These are phyloP conservation scores for Drosophila neotestacea DNA, from an alignment of 2,888 invertebrate species.

Conservation along the genomic window DNA sequence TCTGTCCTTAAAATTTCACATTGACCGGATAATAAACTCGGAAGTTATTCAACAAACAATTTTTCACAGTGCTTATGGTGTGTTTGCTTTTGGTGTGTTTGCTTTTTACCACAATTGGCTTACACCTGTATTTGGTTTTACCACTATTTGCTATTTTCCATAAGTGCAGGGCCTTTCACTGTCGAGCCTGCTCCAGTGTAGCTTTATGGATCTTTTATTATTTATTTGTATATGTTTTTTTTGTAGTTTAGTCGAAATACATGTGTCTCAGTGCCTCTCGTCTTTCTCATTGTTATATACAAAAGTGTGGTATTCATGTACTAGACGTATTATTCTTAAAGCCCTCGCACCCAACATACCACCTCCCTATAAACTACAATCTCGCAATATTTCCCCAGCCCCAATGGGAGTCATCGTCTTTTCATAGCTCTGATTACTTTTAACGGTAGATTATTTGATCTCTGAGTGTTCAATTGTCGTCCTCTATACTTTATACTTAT, in stretches of 20 bases:
- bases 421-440: constrained; percentile 29
- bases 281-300: constrained; percentile 44
- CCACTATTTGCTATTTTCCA: too few species aligned
- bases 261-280: constrained; percentile 50
- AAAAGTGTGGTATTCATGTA: constrained; percentile 29
- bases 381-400: constrained; percentile 1
- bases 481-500: not conserved
- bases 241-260: constrained; percentile 42
- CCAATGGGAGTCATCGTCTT: constrained; percentile 21
- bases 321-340: constrained; percentile 5
- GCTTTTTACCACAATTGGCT: too few species aligned
- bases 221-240: not conserved
- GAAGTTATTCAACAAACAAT: too few species aligned
- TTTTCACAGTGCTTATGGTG: too few species aligned
- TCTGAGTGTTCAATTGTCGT: constrained; percentile 18
- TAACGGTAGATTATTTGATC: constrained; percentile 20
- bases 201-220: too few species aligned
- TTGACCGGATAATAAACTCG: too few species aligned
- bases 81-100: too few species aligned
- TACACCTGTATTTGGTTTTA: too few species aligned
- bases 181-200: too few species aligned
- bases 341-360: not conserved
- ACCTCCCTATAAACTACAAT: not conserved
- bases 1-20: too few species aligned
- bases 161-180: too few species aligned